phyloP scores from a whole-genome alignment of 2,888 invertebrate species.

The Thecocarcelia acutangulata region DNA sequence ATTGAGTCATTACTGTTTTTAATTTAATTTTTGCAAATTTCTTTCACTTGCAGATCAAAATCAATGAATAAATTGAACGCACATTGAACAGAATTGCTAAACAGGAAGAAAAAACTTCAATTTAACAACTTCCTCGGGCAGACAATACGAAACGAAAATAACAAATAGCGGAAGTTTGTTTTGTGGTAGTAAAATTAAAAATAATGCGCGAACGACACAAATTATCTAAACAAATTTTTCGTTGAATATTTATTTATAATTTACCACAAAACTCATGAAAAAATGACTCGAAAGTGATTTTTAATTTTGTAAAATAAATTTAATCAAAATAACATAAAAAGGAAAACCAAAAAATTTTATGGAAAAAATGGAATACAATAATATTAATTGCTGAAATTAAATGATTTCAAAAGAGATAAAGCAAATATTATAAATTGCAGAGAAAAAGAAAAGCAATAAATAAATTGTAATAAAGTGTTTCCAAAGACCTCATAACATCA shows the following conservation, averaged over 20 bases:
- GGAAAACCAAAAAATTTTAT: neutral
- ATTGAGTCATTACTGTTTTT: too few species aligned
- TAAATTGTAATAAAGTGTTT: too few species aligned
- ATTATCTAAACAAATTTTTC: conserved; percentile 8
- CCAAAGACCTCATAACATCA: too few species aligned
- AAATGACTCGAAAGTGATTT: neutral
- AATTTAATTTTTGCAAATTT: neutral
- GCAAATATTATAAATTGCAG: conserved; percentile 18
- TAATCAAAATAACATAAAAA: neutral
- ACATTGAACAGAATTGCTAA: neutral
- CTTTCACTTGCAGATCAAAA: conserved; percentile 25
- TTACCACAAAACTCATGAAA: neutral
- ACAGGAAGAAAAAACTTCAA: neutral
- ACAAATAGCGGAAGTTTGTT: neutral
- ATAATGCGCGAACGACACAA: conserved; percentile 57
- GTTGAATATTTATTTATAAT: conserved; percentile 6
- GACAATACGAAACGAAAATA: neutral
- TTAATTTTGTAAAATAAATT: neutral
- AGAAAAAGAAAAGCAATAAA: conserved; percentile 1
- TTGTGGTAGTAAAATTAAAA: neutral
- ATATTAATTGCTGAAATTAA: conserved; percentile 23
- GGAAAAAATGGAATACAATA: neutral
- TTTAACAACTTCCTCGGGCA: neutral
- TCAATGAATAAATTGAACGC: neutral
- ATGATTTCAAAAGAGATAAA: conserved; percentile 44